A percentile compares a stretch with the other conserved stretches of the same genome.
Evolutionary conservation across 2,797 vertebrate genomes (phyloP).

Genomic region (Calcarius lapponicus): DNA sequence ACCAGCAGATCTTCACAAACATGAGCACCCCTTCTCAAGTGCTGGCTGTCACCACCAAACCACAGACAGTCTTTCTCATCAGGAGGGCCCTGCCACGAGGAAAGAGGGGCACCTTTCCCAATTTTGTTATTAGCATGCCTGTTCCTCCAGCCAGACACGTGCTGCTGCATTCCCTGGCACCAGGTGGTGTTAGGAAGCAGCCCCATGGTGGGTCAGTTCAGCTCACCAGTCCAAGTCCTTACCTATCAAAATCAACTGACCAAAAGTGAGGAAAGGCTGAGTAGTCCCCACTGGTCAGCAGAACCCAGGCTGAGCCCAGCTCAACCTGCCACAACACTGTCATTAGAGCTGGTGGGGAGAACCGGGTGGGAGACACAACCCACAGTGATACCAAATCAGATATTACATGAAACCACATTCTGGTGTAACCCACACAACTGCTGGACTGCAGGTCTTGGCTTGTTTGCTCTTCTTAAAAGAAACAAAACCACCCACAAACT

Average conservation of each 20-base stretch:
- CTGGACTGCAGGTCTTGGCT: background rate
- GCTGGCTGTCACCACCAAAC: background rate
- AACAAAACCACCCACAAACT: background rate
- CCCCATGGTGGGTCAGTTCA: background rate
- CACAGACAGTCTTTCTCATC: background rate
- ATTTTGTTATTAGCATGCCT: background rate
- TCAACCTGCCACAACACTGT: background rate
- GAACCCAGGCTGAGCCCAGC: background rate
- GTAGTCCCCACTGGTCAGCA: background rate
- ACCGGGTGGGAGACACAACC: background rate
- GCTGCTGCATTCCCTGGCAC: background rate
- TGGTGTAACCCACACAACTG: background rate
- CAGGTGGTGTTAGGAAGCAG: background rate
- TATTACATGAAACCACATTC: background rate
- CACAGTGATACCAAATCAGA: background rate
- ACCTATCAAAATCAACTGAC: background rate
- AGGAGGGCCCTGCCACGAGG: background rate
- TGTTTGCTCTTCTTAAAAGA: background rate
- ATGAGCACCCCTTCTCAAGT: background rate
- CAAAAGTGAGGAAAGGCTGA: background rate
- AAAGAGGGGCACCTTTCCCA: background rate
- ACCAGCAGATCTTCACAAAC: background rate
- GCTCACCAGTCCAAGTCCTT: background rate
- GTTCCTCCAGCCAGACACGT: background rate
- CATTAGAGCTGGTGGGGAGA: background rate